Evolutionary conservation across 2,113 vertebrate genomes (phyloP).

Genomic region (Plecotus auritus): DNA sequence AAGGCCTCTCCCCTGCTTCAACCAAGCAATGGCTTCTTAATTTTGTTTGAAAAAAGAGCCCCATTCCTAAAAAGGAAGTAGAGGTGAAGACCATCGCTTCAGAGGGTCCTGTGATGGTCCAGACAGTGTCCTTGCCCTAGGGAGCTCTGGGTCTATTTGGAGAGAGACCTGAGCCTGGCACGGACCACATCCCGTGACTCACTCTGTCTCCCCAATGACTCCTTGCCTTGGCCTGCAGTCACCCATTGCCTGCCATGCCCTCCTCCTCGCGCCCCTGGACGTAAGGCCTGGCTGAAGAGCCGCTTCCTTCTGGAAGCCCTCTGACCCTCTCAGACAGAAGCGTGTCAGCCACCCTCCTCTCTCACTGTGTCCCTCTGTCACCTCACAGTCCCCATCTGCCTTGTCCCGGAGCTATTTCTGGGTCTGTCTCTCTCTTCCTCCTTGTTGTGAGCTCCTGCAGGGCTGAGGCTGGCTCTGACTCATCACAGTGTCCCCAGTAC

Average conservation of each 20-base stretch:
- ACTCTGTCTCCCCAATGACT: neutral
- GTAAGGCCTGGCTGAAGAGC: neutral
- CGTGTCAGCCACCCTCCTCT: neutral
- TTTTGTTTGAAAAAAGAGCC: neutral
- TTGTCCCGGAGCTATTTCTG: slow-evolving; percentile 62
- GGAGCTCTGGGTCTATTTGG: neutral
- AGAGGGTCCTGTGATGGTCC: neutral
- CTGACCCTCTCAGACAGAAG: neutral
- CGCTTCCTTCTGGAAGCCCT: neutral
- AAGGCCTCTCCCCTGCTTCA: neutral
- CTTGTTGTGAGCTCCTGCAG: slow-evolving; percentile 41
- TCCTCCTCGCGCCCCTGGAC: neutral
- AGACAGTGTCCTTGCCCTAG: neutral
- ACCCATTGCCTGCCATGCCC: neutral
- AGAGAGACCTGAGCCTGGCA: neutral
- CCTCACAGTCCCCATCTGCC: slow-evolving; percentile 29
- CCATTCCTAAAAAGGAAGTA: neutral
- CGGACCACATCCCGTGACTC: neutral
- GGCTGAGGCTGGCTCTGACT: slow-evolving; percentile 64
- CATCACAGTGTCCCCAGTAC: slow-evolving; percentile 46
- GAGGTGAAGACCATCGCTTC: neutral
- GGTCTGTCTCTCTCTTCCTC: slow-evolving; percentile 24
- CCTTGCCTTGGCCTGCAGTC: neutral
- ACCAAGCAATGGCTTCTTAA: neutral
- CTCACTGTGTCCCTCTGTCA: slow-evolving; percentile 14